Evolutionary conservation across 2,113 vertebrate species (phyloP).

Genomic region (Felis chaus): DNA sequence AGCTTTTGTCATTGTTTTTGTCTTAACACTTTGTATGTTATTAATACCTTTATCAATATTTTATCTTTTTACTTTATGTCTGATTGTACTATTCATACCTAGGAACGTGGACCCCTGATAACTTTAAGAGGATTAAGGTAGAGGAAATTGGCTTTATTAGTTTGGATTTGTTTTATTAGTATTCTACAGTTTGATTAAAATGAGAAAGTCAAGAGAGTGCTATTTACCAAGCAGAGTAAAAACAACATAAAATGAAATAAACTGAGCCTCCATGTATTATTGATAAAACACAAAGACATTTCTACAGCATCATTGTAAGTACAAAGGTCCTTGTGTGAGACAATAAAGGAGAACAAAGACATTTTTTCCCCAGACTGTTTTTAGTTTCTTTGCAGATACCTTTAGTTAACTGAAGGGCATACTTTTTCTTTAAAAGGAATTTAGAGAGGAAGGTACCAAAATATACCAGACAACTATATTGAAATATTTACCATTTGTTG

Average conservation of each 20-base stretch:
- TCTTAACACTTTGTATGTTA: slow-evolving; percentile 79
- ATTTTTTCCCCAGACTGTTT: slow-evolving; percentile 34
- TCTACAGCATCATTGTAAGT: slow-evolving; percentile 62
- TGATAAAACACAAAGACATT: slow-evolving; percentile 66
- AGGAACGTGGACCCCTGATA: slow-evolving; percentile 81
- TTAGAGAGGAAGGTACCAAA: slow-evolving; percentile 64
- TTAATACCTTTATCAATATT: slow-evolving; percentile 80
- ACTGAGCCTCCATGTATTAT: slow-evolving; percentile 75
- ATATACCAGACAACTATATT: slow-evolving; percentile 75
- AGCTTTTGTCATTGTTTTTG: slow-evolving; percentile 82
- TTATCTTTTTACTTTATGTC: slow-evolving; percentile 82
- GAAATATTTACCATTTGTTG: slow-evolving; percentile 81
- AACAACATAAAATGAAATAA: slow-evolving; percentile 83
- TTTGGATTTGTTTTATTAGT: slow-evolving; percentile 86
- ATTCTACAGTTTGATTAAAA: slow-evolving; percentile 84
- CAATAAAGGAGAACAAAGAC: slow-evolving; percentile 67
- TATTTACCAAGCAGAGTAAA: slow-evolving; percentile 84
- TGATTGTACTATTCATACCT: slow-evolving; percentile 77
- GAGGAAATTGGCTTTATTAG: slow-evolving; percentile 84
- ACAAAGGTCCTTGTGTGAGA: slow-evolving; percentile 67
- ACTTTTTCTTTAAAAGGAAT: slow-evolving; percentile 67
- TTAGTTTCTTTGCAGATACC: slow-evolving; percentile 56
- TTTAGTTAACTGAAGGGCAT: slow-evolving; percentile 69
- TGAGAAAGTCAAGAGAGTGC: slow-evolving; percentile 70
- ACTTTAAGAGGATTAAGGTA: slow-evolving; percentile 84